These are phyloP conservation scores for Sturnira hondurensis DNA, from an alignment of 2,113 vertebrate genomes.

Conservation along the genomic window DNA sequence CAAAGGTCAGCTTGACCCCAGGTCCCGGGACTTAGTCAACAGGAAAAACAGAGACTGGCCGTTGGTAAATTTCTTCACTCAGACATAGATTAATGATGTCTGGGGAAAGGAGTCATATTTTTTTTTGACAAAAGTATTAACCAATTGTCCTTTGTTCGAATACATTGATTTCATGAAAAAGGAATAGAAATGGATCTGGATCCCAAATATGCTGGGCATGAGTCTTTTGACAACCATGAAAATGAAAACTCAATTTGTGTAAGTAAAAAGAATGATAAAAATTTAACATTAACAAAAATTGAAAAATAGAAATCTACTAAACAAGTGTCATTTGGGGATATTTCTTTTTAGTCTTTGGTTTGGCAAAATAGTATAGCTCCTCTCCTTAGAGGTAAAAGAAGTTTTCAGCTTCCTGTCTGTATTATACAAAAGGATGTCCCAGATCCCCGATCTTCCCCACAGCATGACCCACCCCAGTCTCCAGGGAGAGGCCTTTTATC, in stretches of 20 bases:
- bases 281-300: background rate
- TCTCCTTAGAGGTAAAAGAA: conserved; percentile 20
- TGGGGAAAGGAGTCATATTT: background rate
- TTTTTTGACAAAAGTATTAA: background rate
- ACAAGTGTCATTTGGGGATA: background rate
- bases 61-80: conserved; percentile 26
- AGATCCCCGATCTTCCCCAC: background rate
- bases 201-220: background rate
- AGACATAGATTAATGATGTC: background rate
- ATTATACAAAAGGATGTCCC: background rate
- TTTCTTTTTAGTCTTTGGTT: background rate
- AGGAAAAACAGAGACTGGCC: background rate
- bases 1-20: background rate
- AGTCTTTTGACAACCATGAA: conserved; percentile 18
- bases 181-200: conserved; percentile 42
- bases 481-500: conserved; percentile 11
- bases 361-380: background rate
- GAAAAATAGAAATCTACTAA: background rate
- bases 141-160: conserved; percentile 20
- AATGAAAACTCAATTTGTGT: conserved; percentile 2
- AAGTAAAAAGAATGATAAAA: conserved; percentile 36
- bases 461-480: background rate
- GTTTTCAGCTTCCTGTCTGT: conserved; percentile 24
- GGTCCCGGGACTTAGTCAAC: background rate
- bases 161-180: conserved; percentile 18